Evolutionary conservation across 2,888 invertebrate genomes (phyloP).

Genomic region (Hetaerina titia): DNA sequence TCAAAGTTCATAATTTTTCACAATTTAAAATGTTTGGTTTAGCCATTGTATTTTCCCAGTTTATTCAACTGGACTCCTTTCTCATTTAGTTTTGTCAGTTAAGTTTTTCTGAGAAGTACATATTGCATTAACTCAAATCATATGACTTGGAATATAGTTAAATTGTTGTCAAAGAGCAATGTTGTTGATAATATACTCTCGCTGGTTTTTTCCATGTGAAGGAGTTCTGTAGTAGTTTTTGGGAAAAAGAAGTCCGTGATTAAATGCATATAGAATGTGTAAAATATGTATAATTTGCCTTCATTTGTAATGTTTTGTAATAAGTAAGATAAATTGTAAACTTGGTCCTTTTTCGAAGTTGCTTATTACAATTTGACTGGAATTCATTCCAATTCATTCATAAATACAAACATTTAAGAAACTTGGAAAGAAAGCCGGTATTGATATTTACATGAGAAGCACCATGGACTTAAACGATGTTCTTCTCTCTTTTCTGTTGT

Average conservation of each 20-base stretch:
- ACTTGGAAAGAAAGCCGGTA: conserved; percentile 50
- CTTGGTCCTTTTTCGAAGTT: not conserved
- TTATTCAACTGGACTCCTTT: not conserved
- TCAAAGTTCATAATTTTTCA: not conserved
- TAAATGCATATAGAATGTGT: not conserved
- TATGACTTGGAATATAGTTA: not conserved
- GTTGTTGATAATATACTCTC: not conserved
- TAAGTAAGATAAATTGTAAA: not conserved
- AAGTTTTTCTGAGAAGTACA: not conserved
- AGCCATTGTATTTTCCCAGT: not conserved
- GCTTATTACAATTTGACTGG: not conserved
- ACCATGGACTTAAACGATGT: conserved; percentile 56
- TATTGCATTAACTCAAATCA: not conserved
- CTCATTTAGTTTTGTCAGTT: not conserved
- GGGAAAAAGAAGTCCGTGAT: not conserved
- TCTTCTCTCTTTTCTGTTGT: conserved; percentile 72
- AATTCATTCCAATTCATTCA: not conserved
- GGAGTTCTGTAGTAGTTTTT: not conserved
- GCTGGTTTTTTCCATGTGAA: not conserved
- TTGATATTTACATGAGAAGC: conserved; percentile 58
- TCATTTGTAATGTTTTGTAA: not conserved
- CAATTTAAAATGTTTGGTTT: not conserved
- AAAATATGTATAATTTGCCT: not conserved
- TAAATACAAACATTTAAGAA: conserved; percentile 70
- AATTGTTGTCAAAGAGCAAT: not conserved